phyloP scores from a whole-genome alignment of 2,113 vertebrate species.

The Macaca mulatta region DNA sequence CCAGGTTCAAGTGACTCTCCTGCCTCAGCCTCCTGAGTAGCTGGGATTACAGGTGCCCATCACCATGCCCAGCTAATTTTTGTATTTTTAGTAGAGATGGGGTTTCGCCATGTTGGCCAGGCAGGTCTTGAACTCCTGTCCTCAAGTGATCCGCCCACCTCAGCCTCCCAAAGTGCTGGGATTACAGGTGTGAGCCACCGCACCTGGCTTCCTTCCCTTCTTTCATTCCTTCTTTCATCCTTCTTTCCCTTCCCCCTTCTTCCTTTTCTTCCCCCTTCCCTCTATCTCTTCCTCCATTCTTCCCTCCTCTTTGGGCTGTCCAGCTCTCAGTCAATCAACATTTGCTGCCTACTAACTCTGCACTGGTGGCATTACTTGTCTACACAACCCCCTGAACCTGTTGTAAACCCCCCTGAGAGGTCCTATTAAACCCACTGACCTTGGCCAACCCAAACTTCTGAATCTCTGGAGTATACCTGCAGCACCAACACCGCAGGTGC shows the following conservation, averaged over 20 bases:
- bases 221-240: background rate
- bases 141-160: too few relatives aligned
- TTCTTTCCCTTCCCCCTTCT: background rate
- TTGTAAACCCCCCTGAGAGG: background rate
- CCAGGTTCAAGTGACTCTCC: too few relatives aligned
- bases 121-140: too few relatives aligned
- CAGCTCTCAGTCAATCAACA: background rate
- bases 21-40: too few relatives aligned
- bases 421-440: accelerated
- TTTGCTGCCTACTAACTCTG: background rate
- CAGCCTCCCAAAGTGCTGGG: too few relatives aligned
- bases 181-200: too few relatives aligned
- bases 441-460: background rate
- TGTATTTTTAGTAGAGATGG: too few relatives aligned
- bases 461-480: accelerated
- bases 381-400: accelerated
- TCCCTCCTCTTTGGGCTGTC: background rate
- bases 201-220: too few relatives aligned
- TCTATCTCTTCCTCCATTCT: background rate
- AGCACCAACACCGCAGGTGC: accelerated
- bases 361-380: background rate
- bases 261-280: background rate
- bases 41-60: too few relatives aligned
- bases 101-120: too few relatives aligned
- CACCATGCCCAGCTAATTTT: too few relatives aligned